A percentile compares a stretch with the other conserved stretches of the same genome.
Conservation (phyloP, 2,888 invertebrate species). For the Pterostichus niger region DNA sequence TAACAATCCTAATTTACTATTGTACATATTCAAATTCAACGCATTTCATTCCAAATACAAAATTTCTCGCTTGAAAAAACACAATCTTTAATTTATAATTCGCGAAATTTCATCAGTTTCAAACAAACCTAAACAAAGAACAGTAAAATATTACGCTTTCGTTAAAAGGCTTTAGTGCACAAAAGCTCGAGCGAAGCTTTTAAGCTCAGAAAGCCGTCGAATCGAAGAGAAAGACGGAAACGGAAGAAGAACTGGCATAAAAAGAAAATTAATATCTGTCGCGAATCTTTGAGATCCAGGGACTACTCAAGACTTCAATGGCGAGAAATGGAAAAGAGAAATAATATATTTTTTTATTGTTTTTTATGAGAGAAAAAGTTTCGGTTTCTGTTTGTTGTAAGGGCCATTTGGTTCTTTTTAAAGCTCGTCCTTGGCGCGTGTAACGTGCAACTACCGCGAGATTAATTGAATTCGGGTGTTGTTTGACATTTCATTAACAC, state of each 20-base stretch:
- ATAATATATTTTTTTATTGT: conserved; percentile 35
- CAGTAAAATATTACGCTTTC: conserved; percentile 48
- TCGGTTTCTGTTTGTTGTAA: neutral
- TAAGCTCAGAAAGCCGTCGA: conserved; percentile 34
- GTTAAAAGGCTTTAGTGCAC: conserved; percentile 44
- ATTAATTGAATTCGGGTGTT: no score
- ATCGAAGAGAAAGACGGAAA: conserved; percentile 9
- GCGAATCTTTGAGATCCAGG: conserved; percentile 21
- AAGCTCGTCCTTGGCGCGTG: neutral
- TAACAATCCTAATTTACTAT: neutral
- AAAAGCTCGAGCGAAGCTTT: conserved; percentile 49
- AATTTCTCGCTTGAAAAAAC: conserved; percentile 35
- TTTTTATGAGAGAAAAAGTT: conserved; percentile 17
- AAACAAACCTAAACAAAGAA: conserved; percentile 38
- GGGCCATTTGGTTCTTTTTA: neutral
- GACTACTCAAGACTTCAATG: neutral
- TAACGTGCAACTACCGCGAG: no score
- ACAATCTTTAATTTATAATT: conserved; percentile 48
- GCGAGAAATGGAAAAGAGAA: conserved; percentile 4
- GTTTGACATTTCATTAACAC: no score
- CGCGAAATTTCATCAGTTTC: neutral
- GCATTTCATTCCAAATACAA: conserved; percentile 1
- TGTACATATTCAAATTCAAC: conserved; percentile 36
- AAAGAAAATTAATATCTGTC: conserved; percentile 66
- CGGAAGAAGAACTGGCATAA: conserved; percentile 57